Base-by-base conservation (phyloP, 2,888 invertebrate species). In the Andrena haemorrhoa region DNA sequence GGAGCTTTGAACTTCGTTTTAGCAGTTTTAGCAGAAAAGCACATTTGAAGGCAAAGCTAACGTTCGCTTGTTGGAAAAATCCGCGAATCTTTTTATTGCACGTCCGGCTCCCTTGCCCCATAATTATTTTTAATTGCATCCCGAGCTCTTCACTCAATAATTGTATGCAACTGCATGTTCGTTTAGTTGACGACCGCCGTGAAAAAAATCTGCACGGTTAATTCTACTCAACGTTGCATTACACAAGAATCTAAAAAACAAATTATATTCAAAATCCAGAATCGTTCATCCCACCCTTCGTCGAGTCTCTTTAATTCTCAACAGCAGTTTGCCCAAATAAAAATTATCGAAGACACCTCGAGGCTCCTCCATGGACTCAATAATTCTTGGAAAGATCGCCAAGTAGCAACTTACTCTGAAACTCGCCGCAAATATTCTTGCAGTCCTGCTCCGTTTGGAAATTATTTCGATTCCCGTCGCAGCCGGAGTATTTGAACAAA, bases 401-500 rank as follows among this genome's bases (percentile, higher is more conserved):
- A 41, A 41, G 41, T 12, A 41, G 1, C 1, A 49, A 88, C 91
- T 89, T 91, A 95, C 95, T 95, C 93, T 94, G 94, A 87, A 94
- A 94, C 83, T 94, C 93, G 6, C 94, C 94, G 89, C 97, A 98
- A 12, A 96, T 95, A 29, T 94, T 94, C 79, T 95, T 95, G 90
- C 98, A 98, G 61, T 96, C 95, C 74, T 96, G 96, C 76, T 96
- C 95, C 0, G 96, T 96, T 73, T 96, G 95, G 94, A 98, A 99
- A 93, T 98, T 98, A 94, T 99, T 99, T 58, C 95, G 95, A 93
- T 98, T 98, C 1, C 97, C 98, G 64, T 97, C 96, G 92, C 99
- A 99, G 53, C 98, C 98, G 31, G 97, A 97, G 94, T 97, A 99
- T 72, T 96, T 96, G 94, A 99, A 99, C 5, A 97, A 96, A 89